phyloP scores from a whole-genome alignment of 2,888 invertebrate genomes.

The Eucera pruinosa region DNA sequence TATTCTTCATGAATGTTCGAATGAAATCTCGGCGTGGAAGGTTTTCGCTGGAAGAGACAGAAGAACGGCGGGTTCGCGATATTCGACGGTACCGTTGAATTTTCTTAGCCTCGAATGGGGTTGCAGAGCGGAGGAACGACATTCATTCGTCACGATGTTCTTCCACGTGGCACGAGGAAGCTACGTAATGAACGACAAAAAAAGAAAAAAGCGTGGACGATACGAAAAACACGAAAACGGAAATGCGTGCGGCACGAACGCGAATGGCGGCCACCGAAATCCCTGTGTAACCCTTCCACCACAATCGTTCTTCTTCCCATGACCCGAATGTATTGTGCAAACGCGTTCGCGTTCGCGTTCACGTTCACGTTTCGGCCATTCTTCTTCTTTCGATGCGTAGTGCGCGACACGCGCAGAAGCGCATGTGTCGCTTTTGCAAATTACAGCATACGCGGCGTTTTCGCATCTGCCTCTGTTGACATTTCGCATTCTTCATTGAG shows the following conservation, averaged over 20 bases:
- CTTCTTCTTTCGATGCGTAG: background rate
- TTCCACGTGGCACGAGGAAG: slow-evolving; percentile 3
- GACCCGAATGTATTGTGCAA: slow-evolving; percentile 61
- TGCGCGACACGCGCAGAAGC: background rate
- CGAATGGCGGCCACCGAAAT: slow-evolving; percentile 55
- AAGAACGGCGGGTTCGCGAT: too few relatives aligned
- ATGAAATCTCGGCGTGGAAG: too few relatives aligned
- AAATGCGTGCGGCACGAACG: slow-evolving; percentile 75
- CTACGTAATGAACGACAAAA: background rate
- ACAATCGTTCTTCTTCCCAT: slow-evolving; percentile 67
- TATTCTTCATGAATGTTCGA: too few relatives aligned
- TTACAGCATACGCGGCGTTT: slow-evolving; percentile 21
- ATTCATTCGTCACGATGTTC: background rate
- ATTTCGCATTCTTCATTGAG: slow-evolving; percentile 10
- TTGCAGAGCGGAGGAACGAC: slow-evolving; percentile 15
- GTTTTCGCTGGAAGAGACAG: too few relatives aligned
- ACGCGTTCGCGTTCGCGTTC: slow-evolving; percentile 22
- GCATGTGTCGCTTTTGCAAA: slow-evolving; percentile 25
- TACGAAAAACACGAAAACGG: slow-evolving; percentile 61
- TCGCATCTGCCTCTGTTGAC: background rate
- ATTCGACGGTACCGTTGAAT: background rate
- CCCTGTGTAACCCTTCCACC: slow-evolving; percentile 55
- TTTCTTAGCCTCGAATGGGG: slow-evolving; percentile 3
- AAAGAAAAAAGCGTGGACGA: background rate
- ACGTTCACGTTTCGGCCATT: slow-evolving; percentile 25